Evolutionary conservation across 2,113 vertebrate species (phyloP).

Genomic region (Arothron firmamentum): DNA sequence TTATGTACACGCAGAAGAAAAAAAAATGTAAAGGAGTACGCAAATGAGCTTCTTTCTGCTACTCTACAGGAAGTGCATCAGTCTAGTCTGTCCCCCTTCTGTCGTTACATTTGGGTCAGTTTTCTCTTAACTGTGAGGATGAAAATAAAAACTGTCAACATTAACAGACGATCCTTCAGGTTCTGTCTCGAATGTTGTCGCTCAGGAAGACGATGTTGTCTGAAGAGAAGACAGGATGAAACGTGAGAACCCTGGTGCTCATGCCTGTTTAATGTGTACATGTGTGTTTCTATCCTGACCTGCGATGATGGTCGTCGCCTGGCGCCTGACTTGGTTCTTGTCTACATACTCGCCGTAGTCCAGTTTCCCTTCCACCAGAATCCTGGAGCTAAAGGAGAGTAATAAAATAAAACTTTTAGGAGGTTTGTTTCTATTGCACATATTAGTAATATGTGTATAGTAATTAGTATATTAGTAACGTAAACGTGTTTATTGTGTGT

Average conservation of each 20-base stretch:
- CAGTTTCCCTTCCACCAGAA: constrained; percentile 92
- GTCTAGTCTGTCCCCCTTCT: constrained; percentile 2
- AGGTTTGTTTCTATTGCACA: too few relatives aligned
- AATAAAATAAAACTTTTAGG: background rate
- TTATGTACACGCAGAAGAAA: background rate
- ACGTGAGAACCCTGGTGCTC: background rate
- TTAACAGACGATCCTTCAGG: constrained; percentile 52
- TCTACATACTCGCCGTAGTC: constrained; percentile 97
- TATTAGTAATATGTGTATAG: too few relatives aligned
- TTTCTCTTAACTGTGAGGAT: background rate
- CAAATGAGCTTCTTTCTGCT: background rate
- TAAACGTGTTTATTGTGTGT: background rate
- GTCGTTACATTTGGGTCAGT: background rate
- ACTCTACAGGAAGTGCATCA: background rate
- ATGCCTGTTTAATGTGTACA: background rate
- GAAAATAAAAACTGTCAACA: background rate
- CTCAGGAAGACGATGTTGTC: constrained; percentile 96
- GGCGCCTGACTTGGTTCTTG: constrained; percentile 90
- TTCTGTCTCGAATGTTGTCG: constrained; percentile 78
- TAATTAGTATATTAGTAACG: too few relatives aligned
- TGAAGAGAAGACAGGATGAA: constrained; percentile 46
- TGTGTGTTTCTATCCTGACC: constrained; percentile 66
- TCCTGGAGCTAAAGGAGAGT: constrained; percentile 73
- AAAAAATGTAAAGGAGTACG: too few relatives aligned
- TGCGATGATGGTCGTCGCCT: constrained; percentile 95